Conservation (phyloP, 2,113 vertebrate species). For the Microcebus griseorufus region DNA sequence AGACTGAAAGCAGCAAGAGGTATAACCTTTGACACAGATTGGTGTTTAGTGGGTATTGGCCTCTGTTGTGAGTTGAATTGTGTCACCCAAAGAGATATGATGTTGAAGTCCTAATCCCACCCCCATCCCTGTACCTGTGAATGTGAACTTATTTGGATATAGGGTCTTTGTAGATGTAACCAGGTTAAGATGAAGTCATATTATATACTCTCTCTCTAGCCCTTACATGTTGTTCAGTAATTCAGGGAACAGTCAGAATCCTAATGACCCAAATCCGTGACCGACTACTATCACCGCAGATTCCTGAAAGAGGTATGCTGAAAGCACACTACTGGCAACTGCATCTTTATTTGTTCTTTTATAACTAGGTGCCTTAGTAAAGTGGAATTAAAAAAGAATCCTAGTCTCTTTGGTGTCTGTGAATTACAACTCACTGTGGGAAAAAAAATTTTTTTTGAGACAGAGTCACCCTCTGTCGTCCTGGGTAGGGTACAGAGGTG, state of each 20-base stretch:
- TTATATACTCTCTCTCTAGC: background rate
- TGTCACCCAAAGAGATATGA: background rate
- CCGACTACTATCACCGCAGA: background rate
- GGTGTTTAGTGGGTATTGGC: background rate
- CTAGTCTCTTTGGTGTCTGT: conserved; percentile 17
- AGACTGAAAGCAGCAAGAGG: conserved; percentile 1
- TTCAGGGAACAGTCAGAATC: background rate
- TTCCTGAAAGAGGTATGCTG: background rate
- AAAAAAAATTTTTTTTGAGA: too few species aligned
- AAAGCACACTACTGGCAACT: conserved; percentile 9
- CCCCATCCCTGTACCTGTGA: background rate
- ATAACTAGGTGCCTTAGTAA: background rate
- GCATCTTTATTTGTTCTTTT: background rate
- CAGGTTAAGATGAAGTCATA: conserved; percentile 32
- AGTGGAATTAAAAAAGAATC: conserved; percentile 1
- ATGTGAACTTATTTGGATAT: conserved; percentile 38
- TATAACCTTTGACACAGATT: background rate
- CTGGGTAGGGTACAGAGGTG: too few species aligned
- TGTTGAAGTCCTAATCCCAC: background rate
- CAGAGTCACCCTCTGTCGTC: too few species aligned
- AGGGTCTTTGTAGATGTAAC: conserved; percentile 11
- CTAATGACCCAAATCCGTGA: conserved; percentile 38
- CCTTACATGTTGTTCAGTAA: background rate
- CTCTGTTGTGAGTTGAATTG: background rate
- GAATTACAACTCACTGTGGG: background rate